Conservation (phyloP, 2,113 vertebrate species). For the Lethenteron camtschaticum region DNA sequence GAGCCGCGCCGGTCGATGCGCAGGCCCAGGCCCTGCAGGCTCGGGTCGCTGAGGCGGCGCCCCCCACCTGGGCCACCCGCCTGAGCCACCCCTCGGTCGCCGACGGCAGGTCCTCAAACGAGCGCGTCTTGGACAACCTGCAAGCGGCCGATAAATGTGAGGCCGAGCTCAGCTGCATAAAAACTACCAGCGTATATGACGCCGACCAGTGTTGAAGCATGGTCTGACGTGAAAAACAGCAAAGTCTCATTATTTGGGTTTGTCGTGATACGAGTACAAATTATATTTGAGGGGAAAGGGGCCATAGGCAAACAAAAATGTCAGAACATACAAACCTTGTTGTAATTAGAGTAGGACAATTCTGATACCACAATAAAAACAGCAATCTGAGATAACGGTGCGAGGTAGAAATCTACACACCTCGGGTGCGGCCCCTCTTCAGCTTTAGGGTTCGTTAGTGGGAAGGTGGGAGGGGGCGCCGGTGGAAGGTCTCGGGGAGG, state of each 20-base stretch:
- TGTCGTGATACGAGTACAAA: neutral
- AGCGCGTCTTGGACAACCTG: constrained; percentile 2
- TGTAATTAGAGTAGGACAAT: neutral
- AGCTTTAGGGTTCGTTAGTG: neutral
- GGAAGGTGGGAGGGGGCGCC: neutral
- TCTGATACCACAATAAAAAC: neutral
- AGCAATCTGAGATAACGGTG: neutral
- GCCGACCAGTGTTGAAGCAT: neutral
- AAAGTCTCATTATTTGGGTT: too few species aligned
- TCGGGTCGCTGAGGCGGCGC: too few species aligned
- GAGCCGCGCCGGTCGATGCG: too few species aligned
- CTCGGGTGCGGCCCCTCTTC: neutral
- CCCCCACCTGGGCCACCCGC: neutral
- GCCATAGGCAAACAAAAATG: neutral
- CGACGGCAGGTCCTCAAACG: neutral
- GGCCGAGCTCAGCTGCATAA: neutral
- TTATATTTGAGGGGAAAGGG: neutral
- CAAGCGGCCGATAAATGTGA: neutral
- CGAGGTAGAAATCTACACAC: neutral
- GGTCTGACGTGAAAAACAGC: too few species aligned
- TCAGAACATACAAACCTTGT: neutral
- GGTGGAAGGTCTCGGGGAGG: neutral
- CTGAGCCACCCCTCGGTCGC: neutral
- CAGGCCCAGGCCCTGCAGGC: too few species aligned
- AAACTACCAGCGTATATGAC: neutral